Percentiles rank a stretch among this genome's conserved stretches.
phyloP scores from a whole-genome alignment of 2,888 invertebrate species.

The Oscheius sp. region DNA sequence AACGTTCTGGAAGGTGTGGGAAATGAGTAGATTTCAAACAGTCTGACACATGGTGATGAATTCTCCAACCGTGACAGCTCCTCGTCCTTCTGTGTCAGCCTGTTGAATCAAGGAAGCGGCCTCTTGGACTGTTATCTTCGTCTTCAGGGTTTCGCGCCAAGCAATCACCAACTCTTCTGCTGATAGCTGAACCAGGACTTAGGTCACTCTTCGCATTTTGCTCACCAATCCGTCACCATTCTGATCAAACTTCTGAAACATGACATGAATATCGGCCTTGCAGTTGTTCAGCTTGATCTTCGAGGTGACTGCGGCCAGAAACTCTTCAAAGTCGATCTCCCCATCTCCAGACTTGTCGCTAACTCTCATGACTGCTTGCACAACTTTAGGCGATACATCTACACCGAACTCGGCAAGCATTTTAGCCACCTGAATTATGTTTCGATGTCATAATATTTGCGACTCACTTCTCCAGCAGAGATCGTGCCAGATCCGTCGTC shows the following conservation, averaged over 20 bases:
- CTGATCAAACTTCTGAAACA: slow-evolving; percentile 55
- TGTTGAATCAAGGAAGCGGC: slow-evolving; percentile 56
- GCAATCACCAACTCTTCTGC: slow-evolving; percentile 63
- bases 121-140: slow-evolving; percentile 58
- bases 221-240: slow-evolving; percentile 57
- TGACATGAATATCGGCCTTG: slow-evolving; percentile 58
- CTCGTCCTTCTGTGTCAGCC: slow-evolving; percentile 55
- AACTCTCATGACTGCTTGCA: slow-evolving; percentile 64
- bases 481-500: slow-evolving; percentile 63
- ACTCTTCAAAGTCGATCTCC: slow-evolving; percentile 64
- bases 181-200: slow-evolving; percentile 48
- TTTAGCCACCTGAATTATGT: slow-evolving; percentile 47
- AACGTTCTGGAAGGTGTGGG: slow-evolving; percentile 8
- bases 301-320: slow-evolving; percentile 59
- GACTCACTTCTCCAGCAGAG: slow-evolving; percentile 53
- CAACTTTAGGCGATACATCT: slow-evolving; percentile 64
- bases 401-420: slow-evolving; percentile 62
- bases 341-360: slow-evolving; percentile 61
- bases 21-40: slow-evolving; percentile 38
- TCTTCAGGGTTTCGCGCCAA: slow-evolving; percentile 61
- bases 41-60: slow-evolving; percentile 66
- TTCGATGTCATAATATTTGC: background rate
- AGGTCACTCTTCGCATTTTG: background rate
- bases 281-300: slow-evolving; percentile 60
- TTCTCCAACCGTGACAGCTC: slow-evolving; percentile 55